phyloP scores from a whole-genome alignment of 2,888 invertebrate species.

The Caenorhabditis doughertyi region DNA sequence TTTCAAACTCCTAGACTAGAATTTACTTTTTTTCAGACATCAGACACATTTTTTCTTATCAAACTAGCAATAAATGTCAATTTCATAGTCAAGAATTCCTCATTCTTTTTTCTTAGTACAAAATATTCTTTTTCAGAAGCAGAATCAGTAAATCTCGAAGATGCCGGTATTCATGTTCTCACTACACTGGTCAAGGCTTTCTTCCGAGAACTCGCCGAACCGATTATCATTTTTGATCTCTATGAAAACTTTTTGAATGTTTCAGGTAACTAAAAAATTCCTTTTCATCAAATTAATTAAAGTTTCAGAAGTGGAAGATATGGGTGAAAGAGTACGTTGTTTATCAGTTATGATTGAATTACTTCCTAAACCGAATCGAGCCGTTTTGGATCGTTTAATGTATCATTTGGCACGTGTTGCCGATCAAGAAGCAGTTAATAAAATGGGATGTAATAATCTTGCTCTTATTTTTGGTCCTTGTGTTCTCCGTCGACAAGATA shows the following conservation, averaged over 20 bases:
- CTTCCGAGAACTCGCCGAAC: slow-evolving; percentile 94
- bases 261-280: slow-evolving; percentile 84
- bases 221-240: slow-evolving; percentile 92
- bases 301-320: slow-evolving; percentile 90
- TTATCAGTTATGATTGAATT: slow-evolving; percentile 92
- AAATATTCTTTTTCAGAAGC: slow-evolving; percentile 84
- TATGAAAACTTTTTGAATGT: slow-evolving; percentile 96
- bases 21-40: too few relatives aligned
- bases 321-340: slow-evolving; percentile 90
- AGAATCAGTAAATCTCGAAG: slow-evolving; percentile 87
- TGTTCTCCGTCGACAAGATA: slow-evolving; percentile 91
- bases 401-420: slow-evolving; percentile 90
- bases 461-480: slow-evolving; percentile 97
- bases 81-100: too few relatives aligned
- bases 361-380: slow-evolving; percentile 91
- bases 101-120: neutral
- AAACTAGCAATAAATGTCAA: neutral
- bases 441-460: slow-evolving; percentile 93
- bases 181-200: slow-evolving; percentile 92
- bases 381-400: slow-evolving; percentile 91
- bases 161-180: slow-evolving; percentile 92
- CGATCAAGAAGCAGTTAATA: slow-evolving; percentile 88
- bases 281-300: neutral
- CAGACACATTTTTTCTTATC: neutral
- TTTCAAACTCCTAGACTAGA: too few relatives aligned